These are phyloP conservation scores for Tromatobia lineatoria DNA, from an alignment of 2,888 invertebrate species.

Conservation along the genomic window DNA sequence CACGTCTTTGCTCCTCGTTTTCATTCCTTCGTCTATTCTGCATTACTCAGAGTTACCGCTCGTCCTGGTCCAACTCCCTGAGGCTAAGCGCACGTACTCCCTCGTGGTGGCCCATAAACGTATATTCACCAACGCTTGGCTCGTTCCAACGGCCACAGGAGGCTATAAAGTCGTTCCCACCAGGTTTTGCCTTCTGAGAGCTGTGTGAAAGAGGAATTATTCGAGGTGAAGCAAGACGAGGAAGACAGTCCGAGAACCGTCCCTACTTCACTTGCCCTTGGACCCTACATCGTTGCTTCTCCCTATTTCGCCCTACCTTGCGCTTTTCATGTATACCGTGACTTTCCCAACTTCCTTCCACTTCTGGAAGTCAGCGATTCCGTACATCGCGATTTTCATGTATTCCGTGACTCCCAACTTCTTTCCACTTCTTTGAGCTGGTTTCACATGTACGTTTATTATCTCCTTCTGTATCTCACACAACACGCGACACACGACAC, in stretches of 20 bases:
- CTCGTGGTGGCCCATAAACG: slow-evolving; percentile 31
- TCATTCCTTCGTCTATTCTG: slow-evolving; percentile 19
- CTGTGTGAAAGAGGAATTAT: slow-evolving; percentile 30
- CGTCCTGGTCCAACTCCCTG: background rate
- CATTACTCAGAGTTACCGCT: slow-evolving; percentile 11
- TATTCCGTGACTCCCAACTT: background rate
- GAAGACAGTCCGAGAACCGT: slow-evolving; percentile 41
- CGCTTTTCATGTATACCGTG: background rate
- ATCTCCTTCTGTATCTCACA: slow-evolving; percentile 22
- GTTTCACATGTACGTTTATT: slow-evolving; percentile 6
- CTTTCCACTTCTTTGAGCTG: background rate
- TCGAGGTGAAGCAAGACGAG: slow-evolving; percentile 50
- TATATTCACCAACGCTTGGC: slow-evolving; percentile 35
- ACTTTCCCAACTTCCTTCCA: background rate
- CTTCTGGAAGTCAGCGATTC: background rate
- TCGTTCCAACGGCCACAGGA: slow-evolving; percentile 24
- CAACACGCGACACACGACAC: no score
- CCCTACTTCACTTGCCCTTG: slow-evolving; percentile 8
- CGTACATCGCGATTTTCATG: slow-evolving; percentile 5
- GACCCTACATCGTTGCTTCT: slow-evolving; percentile 1
- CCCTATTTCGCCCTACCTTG: slow-evolving; percentile 5
- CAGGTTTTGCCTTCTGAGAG: slow-evolving; percentile 51
- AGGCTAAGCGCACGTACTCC: background rate
- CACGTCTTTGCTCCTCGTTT: slow-evolving; percentile 4
- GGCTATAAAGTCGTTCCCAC: slow-evolving; percentile 49